A percentile compares a stretch with the other conserved stretches of the same genome.
Conservation (phyloP, 1,140 invertebrate genomes). For the Scaptomyza pallida region DNA sequence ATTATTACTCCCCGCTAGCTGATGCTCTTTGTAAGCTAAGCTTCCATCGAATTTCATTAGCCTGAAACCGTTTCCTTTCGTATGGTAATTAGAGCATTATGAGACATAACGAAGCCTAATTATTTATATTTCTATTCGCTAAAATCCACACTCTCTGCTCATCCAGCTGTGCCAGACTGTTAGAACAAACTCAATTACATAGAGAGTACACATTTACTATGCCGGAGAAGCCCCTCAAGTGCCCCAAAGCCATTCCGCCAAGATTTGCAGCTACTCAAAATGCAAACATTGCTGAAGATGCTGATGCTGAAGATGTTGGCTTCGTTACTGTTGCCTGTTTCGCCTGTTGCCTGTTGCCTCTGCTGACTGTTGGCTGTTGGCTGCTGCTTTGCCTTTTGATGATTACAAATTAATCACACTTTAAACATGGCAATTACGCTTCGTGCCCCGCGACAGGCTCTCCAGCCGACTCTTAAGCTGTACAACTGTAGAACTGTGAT, state of each 20-base stretch:
- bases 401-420: constrained; percentile 83
- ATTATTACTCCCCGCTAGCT: too few species aligned
- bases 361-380: constrained; percentile 24
- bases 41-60: neutral
- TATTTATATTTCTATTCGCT: constrained; percentile 7
- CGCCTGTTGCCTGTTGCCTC: constrained; percentile 10
- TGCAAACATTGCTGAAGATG: constrained; percentile 32
- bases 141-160: neutral
- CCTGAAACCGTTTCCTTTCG: neutral
- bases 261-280: constrained; percentile 42
- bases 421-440: constrained; percentile 81
- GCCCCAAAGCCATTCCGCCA: constrained; percentile 59
- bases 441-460: constrained; percentile 42
- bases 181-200: constrained; percentile 68
- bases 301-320: constrained; percentile 15
- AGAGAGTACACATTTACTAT: constrained; percentile 48
- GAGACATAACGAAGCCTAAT: constrained; percentile 12
- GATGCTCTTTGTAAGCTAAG: neutral
- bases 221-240: constrained; percentile 25
- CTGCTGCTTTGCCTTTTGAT: constrained; percentile 73
- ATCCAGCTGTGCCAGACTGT: constrained; percentile 35
- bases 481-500: constrained; percentile 40
- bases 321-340: constrained; percentile 7
- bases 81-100: constrained; percentile 21
- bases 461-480: constrained; percentile 4